Evolutionary conservation across 2,113 vertebrate genomes (phyloP), one percentile per base, ranked within the genome.

Genomic region (Ictidomys tridecemlineatus): DNA sequence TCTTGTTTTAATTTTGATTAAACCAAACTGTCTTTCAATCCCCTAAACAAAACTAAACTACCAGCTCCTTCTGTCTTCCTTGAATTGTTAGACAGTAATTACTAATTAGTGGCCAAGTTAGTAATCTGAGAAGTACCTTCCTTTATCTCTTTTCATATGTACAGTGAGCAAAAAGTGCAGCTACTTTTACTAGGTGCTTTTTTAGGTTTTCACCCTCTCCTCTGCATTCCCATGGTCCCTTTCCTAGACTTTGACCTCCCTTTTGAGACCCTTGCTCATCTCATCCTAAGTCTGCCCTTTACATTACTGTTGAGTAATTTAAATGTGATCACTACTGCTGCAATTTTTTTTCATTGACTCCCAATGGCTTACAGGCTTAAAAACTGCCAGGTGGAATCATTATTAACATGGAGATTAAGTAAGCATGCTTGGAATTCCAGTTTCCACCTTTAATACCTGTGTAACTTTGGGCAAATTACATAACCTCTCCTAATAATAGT

Each of bases 391-490:
- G 10, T 56, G 37, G 42, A 73, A 93, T 48, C 56, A 39, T 89
- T 65, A 45, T 79, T 83, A 83, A 48, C 30, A 39, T 63, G 83
- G 39, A 84, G 89, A 70, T 95, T 85, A 93, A n/a, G 30, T 85
- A n/a, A 87, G 42, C 51, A 58, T 67, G 28, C 24, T 89, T 93
- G 56, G 84, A 89, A 94, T 95, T 82, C 42, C 39, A 70, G 37
- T 93, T 87, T 53, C 88, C 20, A 76, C 34, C 30, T 88, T 96
- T 87, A 70, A 87, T 95, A 80, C 13, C 17, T 85, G 39, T 69
- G 37, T 87, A 84, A 77, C 37, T 93, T 92, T 67, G 37, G 17
- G 2, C 61, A 91, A 77, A 42, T 96, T 93, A 70, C 17, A 34
- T 80, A 88, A 78, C 13, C 20, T 85, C 48, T 88, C 17, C 24